Base-by-base conservation (phyloP, 2,888 invertebrate species). In the Pseudococcus jackbeardsleyi region DNA sequence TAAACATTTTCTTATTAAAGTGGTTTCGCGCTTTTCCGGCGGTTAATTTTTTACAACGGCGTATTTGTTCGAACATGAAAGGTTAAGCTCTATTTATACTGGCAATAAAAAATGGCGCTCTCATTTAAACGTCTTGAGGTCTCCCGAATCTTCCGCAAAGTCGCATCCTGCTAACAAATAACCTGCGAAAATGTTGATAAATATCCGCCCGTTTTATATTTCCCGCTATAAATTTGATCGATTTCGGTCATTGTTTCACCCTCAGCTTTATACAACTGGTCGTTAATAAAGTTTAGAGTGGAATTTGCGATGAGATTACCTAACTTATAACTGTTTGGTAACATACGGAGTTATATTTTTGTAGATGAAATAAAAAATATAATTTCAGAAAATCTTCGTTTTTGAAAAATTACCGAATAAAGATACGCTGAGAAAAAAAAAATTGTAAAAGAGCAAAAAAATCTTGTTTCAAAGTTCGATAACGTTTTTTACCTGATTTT, bases 1-100 rank as follows among this genome's bases (percentile, higher is more conserved):
- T 59, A 59, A 59, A 59, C 59, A 59, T 59, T 59, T 59, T 59
- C 59, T 59, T 59, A 59, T 59, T 59, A 59, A 59, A 59, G 59
- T 59, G 59, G 59, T 59, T 59, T 59, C 59, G 59, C 59, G 59
- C 59, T 59, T 59, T 59, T 59, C 59, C 59, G 59, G 59, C 59
- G 59, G 59, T 59, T 59, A 59, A 59, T 59, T 59, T 59, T 59
- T 59, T 59, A 59, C 59, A 59, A 59, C 59, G 59, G 59, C 19
- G 59, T 59, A 59, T 59, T 59, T 59, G 59, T 59, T 59, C 59
- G 59, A 59, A 59, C 59, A 59, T 59, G 59, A 59, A 59, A 59
- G 59, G 59, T 59, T 59, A 59, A 59, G 59, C 59, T 59, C 59
- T 59, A 59, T 59, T 59, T 59, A 59, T 59, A 59, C 59, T 59